These are phyloP conservation scores for Catharus ustulatus DNA, from an alignment of 2,797 vertebrate species.

Conservation along the genomic window DNA sequence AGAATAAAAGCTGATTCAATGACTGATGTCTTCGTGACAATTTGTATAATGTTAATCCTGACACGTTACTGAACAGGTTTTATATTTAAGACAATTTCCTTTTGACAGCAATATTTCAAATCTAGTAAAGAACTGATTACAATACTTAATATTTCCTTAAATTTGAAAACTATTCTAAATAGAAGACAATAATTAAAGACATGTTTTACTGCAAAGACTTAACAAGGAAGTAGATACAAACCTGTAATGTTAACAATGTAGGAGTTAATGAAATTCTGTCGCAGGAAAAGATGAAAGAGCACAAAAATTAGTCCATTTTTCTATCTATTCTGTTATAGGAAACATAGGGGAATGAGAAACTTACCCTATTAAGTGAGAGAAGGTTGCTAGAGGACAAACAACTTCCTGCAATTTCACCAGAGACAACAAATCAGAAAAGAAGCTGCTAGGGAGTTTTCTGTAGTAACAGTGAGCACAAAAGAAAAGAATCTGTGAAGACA, in stretches of 20 bases:
- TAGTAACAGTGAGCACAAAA: not conserved
- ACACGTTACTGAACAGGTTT: not conserved
- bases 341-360: not conserved
- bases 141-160: slow-evolving; percentile 18
- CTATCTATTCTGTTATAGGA: not conserved
- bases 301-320: not conserved
- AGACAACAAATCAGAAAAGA: not conserved
- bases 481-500: not conserved
- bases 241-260: not conserved
- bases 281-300: slow-evolving; percentile 27
- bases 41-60: not conserved
- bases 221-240: slow-evolving; percentile 18
- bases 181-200: not conserved
- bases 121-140: not conserved
- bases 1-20: not conserved
- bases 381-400: not conserved
- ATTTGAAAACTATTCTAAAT: not conserved
- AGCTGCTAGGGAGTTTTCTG: not conserved
- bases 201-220: slow-evolving; percentile 12
- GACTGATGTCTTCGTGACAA: not conserved
- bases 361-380: not conserved
- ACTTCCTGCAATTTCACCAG: not conserved
- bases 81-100: not conserved
- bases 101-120: not conserved
- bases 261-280: slow-evolving; percentile 12